Evolutionary conservation across 2,797 vertebrate species (phyloP), one percentile per base, ranked within the genome.

Genomic region (Rousettus madagascariensis): DNA sequence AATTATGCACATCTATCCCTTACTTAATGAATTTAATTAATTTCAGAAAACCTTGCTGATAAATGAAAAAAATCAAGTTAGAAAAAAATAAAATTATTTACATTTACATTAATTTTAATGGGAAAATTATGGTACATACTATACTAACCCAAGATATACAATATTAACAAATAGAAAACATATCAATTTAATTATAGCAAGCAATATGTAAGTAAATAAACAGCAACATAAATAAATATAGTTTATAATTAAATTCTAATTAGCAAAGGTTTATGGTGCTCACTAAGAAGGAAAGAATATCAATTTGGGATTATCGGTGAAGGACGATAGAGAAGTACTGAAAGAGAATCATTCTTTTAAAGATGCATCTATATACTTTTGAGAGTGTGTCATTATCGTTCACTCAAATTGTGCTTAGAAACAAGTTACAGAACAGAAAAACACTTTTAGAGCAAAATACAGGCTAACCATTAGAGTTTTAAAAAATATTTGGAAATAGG

Each of bases 261-360:
- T 69, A 36, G 13, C 36, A 11, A 82, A 90, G 28, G 7, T 49
- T 87, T 79, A 51, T 3, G 55, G 16, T 33, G 20, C 8, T 61
- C 1, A 49, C 28, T 77, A n/a, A 19, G 26, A 77, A 77, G 11
- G 36, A 83, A 69, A 77, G 15, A 69, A 77, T 11, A 6, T 22
- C 75, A 8, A 46, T 55, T 68, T 57, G 2, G 30, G 6, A 1
- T 78, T 66, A 46, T 22, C 69, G 46, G 8, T 53, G 33, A 80
- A 93, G 30, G 9, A 8, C 49, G 7, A 75, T 30, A 24, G 51
- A 75, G 17, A 72, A 78, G 6, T 43, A 57, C 2, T 49, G 7
- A 79, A 78, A 74, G 53, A 80, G 10, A 92, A 85, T 57, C 41
- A 28, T 63, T 86, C n/a, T 78, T 91, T 87, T 87, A 55, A 87